Evolutionary conservation across 2,888 invertebrate species (phyloP).

Genomic region (Blera fallax): DNA sequence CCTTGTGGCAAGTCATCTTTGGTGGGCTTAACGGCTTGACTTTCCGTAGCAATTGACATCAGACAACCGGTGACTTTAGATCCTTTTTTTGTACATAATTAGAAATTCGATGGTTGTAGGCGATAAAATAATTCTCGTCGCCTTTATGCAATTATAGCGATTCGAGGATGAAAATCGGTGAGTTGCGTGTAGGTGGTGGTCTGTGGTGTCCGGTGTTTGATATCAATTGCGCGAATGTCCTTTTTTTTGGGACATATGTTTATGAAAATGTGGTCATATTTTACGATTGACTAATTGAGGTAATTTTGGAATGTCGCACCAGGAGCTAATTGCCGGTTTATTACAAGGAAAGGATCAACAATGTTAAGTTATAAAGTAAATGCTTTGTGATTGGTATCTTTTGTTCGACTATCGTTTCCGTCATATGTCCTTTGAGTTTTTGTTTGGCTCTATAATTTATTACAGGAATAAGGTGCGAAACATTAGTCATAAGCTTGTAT

Average conservation of each 20-base stretch:
- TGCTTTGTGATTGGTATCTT: slow-evolving; percentile 41
- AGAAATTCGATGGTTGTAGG: slow-evolving; percentile 57
- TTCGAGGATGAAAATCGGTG: slow-evolving; percentile 47
- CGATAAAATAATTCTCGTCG: slow-evolving; percentile 65
- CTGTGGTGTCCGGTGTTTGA: not conserved
- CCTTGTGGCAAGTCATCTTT: not conserved
- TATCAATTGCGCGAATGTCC: not conserved
- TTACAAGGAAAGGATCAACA: not conserved
- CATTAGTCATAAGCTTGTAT: not conserved
- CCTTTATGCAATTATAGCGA: slow-evolving; percentile 49
- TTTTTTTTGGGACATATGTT: slow-evolving; percentile 39
- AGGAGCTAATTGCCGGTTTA: slow-evolving; percentile 22
- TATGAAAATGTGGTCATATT: slow-evolving; percentile 49
- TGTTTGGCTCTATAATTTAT: not conserved
- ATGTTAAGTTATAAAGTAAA: slow-evolving; percentile 27
- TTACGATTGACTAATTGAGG: slow-evolving; percentile 67
- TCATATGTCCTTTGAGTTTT: slow-evolving; percentile 23
- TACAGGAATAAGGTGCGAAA: not conserved
- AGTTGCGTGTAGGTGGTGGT: slow-evolving; percentile 56
- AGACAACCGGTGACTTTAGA: slow-evolving; percentile 37
- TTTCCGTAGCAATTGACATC: slow-evolving; percentile 31
- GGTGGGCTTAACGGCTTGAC: slow-evolving; percentile 42
- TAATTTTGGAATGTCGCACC: slow-evolving; percentile 50
- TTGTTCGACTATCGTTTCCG: too few species aligned
- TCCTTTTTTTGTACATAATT: slow-evolving; percentile 57